These are phyloP conservation scores for Orius insidiosus DNA, from an alignment of 1,140 invertebrate species.

Conservation along the genomic window DNA sequence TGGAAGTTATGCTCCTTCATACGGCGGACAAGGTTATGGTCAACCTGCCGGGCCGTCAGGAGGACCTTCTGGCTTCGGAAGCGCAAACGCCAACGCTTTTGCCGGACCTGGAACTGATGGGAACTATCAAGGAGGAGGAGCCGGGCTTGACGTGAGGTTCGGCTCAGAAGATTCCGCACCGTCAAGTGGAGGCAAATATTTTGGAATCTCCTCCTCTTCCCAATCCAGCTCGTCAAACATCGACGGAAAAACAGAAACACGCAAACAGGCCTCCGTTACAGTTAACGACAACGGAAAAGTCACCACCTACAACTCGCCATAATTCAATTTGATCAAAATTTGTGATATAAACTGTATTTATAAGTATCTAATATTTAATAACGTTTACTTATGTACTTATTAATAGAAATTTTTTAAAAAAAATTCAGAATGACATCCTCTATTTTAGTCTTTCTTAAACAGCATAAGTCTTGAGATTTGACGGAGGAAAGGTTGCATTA, in stretches of 20 bases:
- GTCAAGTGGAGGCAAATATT: constrained; percentile 1
- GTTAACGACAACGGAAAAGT: constrained; percentile 17
- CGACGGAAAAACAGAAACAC: constrained; percentile 11
- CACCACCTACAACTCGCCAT: constrained; percentile 9
- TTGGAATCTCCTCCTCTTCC: constrained; percentile 12
- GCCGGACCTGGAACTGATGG: too few relatives aligned
- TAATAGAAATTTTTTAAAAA: background rate
- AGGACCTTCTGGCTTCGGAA: too few relatives aligned
- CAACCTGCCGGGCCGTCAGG: too few relatives aligned
- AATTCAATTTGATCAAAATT: too few relatives aligned
- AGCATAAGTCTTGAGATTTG: background rate
- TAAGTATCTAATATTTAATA: background rate
- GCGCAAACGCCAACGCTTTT: too few relatives aligned
- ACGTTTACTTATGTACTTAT: background rate
- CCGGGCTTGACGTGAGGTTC: background rate
- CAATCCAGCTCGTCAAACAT: constrained; percentile 9
- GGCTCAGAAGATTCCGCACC: background rate
- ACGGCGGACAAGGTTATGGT: too few relatives aligned
- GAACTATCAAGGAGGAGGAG: too few relatives aligned
- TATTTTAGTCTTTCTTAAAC: background rate
- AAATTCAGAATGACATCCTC: background rate
- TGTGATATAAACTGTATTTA: constrained; percentile 8
- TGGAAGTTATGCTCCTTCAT: too few relatives aligned
- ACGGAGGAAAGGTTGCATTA: too few relatives aligned
- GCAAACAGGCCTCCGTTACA: constrained; percentile 10